Evolutionary conservation across 2,797 vertebrate genomes (phyloP).

Genomic region (Synaphobranchus kaupii): DNA sequence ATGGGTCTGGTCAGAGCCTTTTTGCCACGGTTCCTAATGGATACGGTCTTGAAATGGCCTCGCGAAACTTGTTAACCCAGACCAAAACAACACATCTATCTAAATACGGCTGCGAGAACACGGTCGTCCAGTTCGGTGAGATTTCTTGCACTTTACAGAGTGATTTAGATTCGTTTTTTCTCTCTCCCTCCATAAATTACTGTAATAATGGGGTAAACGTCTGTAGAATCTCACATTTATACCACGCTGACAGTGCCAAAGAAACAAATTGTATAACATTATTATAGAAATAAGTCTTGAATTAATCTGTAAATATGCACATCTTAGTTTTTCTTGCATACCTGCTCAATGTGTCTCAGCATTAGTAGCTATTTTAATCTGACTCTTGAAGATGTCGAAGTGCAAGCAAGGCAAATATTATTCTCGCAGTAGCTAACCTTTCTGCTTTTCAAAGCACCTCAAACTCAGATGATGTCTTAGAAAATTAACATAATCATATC

Average conservation of each 20-base stretch:
- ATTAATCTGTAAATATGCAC: neutral
- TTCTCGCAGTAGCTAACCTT: neutral
- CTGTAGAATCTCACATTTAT: conserved; percentile 12
- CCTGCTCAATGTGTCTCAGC: neutral
- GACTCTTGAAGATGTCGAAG: neutral
- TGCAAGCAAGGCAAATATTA: too few species aligned
- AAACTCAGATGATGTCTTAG: conserved; percentile 18
- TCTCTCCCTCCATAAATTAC: conserved; percentile 39
- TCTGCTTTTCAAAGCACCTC: conserved; percentile 3
- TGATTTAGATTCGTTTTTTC: conserved; percentile 32
- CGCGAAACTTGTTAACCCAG: conserved; percentile 22
- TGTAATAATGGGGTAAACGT: conserved; percentile 28
- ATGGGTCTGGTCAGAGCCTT: neutral
- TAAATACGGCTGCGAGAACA: neutral
- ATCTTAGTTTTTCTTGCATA: neutral
- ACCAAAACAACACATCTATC: conserved; percentile 17
- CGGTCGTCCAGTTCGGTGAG: neutral
- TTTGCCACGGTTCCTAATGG: neutral
- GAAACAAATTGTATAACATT: neutral
- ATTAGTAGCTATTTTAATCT: neutral
- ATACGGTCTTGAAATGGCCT: neutral
- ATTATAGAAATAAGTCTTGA: neutral
- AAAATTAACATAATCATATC: too few species aligned
- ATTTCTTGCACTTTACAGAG: conserved; percentile 25
- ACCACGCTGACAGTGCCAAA: neutral